phyloP scores from a whole-genome alignment of 2,888 invertebrate genomes.

The Hydraecia micacea region DNA sequence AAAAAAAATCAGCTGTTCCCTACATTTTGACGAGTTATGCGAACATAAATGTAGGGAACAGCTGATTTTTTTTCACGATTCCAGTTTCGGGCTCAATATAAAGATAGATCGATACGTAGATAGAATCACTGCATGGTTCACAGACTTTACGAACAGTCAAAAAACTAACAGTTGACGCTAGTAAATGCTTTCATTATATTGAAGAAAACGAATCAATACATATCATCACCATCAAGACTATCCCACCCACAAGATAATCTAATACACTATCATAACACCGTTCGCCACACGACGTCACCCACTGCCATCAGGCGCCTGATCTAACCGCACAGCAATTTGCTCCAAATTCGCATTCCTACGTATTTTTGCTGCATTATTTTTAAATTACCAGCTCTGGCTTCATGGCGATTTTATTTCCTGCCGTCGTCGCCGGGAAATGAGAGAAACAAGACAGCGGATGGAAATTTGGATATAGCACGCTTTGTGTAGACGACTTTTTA shows the following conservation, averaged over 20 bases:
- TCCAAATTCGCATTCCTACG: constrained; percentile 81
- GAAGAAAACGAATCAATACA: not conserved
- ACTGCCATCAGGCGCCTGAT: constrained; percentile 73
- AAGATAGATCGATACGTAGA: not conserved
- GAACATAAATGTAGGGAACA: no score
- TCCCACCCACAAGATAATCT: constrained; percentile 18
- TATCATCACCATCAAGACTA: constrained; percentile 8
- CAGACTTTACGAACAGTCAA: not conserved
- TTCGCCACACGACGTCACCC: constrained; percentile 14
- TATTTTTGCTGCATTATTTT: constrained; percentile 88
- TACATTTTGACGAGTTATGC: no score
- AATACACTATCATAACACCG: constrained; percentile 39
- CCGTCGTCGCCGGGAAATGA: constrained; percentile 82
- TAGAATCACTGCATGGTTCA: not conserved
- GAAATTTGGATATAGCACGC: constrained; percentile 78
- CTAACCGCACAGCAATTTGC: constrained; percentile 80
- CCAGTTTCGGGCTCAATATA: no score
- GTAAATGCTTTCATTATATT: not conserved
- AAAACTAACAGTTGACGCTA: not conserved
- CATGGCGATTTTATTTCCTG: constrained; percentile 89
- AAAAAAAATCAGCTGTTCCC: no score
- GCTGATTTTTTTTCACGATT: no score
- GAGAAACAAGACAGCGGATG: constrained; percentile 83
- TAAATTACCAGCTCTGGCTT: constrained; percentile 86
- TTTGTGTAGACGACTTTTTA: constrained; percentile 66